Percentiles rank a stretch among this genome's conserved stretches.
phyloP scores from a whole-genome alignment of 2,797 vertebrate genomes.

The Echiichthys vipera region DNA sequence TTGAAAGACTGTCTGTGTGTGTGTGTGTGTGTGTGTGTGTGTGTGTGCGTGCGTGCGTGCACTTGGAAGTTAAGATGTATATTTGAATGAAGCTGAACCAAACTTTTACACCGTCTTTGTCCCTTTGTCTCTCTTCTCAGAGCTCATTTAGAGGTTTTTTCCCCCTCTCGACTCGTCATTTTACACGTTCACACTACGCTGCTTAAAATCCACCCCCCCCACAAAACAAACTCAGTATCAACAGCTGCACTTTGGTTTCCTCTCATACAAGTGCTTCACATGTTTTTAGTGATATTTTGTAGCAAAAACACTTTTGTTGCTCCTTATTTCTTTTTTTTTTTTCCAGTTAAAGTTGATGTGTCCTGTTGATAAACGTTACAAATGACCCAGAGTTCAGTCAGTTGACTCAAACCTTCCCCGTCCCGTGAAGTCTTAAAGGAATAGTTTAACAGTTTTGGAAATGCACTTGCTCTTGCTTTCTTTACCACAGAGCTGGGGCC shows the following conservation, averaged over 20 bases:
- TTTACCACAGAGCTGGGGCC: background rate
- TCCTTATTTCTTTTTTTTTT: background rate
- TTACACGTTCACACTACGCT: constrained; percentile 28
- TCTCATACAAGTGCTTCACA: constrained; percentile 3
- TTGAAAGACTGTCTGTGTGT: constrained; percentile 51
- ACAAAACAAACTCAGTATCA: background rate
- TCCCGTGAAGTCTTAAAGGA: constrained; percentile 18
- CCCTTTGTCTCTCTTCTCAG: constrained; percentile 53
- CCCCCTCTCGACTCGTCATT: constrained; percentile 1
- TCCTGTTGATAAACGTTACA: background rate
- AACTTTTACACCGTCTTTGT: constrained; percentile 70
- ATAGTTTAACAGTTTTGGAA: constrained; percentile 6
- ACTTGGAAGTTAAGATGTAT: constrained; percentile 59
- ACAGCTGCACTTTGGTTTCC: constrained; percentile 28
- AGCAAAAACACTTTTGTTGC: constrained; percentile 31
- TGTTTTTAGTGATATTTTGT: constrained; percentile 34
- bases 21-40: constrained; percentile 29
- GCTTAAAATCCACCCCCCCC: constrained; percentile 19
- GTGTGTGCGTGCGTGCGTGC: constrained; percentile 25
- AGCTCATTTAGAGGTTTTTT: constrained; percentile 30
- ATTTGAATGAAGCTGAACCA: constrained; percentile 80
- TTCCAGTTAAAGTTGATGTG: background rate
- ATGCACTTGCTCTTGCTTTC: background rate
- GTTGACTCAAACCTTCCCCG: constrained; percentile 20
- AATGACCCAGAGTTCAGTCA: constrained; percentile 19